Conservation (phyloP, 1,140 invertebrate species). For the Drosophila auraria region DNA sequence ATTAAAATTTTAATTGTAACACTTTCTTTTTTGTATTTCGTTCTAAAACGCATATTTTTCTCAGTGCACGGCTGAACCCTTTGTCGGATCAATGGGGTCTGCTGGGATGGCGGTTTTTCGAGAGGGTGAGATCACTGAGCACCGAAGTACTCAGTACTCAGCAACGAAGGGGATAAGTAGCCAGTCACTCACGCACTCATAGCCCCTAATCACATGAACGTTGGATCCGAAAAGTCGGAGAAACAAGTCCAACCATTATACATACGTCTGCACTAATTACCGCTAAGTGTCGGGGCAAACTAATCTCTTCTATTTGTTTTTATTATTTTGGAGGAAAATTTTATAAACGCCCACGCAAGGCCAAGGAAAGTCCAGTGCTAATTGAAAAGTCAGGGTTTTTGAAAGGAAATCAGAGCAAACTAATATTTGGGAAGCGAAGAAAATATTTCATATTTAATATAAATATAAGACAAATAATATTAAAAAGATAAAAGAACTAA, state of each 20-base stretch:
- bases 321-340: neutral
- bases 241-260: conserved; percentile 17
- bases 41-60: neutral
- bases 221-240: conserved; percentile 2
- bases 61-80: conserved; percentile 22
- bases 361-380: conserved; percentile 13
- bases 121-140: neutral
- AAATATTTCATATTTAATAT: neutral
- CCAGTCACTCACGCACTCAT: conserved; percentile 30
- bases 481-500: neutral
- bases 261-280: conserved; percentile 26
- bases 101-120: neutral
- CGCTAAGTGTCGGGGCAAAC: conserved; percentile 8
- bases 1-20: too few relatives aligned
- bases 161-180: conserved; percentile 15
- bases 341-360: conserved; percentile 13
- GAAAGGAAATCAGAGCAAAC: conserved; percentile 7
- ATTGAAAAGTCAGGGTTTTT: neutral
- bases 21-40: too few relatives aligned
- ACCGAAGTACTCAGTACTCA: neutral
- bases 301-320: neutral
- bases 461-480: neutral
- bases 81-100: conserved; percentile 13
- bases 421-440: neutral
- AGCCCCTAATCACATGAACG: conserved; percentile 27